phyloP scores from a whole-genome alignment of 2,113 vertebrate genomes.

The Heptranchias perlo region DNA sequence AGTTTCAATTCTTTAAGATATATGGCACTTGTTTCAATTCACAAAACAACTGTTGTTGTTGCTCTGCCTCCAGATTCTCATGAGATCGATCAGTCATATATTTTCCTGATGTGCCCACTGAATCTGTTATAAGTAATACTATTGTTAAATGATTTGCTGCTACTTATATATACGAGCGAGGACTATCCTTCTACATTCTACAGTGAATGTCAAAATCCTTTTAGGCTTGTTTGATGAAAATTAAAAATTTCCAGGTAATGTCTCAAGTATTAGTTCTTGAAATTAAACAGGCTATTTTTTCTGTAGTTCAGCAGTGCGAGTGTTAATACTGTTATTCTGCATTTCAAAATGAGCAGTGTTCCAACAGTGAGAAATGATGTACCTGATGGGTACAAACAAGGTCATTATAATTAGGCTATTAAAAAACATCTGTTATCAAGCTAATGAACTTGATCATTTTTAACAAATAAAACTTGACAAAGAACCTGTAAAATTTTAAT shows the following conservation, averaged over 20 bases:
- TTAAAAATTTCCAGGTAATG: no score
- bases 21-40: not conserved
- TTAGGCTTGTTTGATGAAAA: not conserved
- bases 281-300: not conserved
- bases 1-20: not conserved
- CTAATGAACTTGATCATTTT: conserved; percentile 38
- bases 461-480: conserved; percentile 38
- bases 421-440: conserved; percentile 38
- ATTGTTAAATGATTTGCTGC: not conserved
- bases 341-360: conserved; percentile 34
- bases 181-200: not conserved
- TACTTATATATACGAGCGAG: not conserved
- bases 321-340: conserved; percentile 11
- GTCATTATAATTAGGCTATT: conserved; percentile 38
- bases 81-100: not conserved
- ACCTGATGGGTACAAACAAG: conserved; percentile 38
- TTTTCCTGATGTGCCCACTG: not conserved
- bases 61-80: not conserved
- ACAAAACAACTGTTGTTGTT: not conserved
- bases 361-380: conserved; percentile 34
- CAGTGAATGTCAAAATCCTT: not conserved
- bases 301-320: not conserved
- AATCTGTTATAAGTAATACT: not conserved
- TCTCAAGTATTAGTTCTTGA: not conserved
- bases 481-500: conserved; percentile 37